Conservation (phyloP, 2,888 invertebrate genomes). For the Eupsilia transversa region DNA sequence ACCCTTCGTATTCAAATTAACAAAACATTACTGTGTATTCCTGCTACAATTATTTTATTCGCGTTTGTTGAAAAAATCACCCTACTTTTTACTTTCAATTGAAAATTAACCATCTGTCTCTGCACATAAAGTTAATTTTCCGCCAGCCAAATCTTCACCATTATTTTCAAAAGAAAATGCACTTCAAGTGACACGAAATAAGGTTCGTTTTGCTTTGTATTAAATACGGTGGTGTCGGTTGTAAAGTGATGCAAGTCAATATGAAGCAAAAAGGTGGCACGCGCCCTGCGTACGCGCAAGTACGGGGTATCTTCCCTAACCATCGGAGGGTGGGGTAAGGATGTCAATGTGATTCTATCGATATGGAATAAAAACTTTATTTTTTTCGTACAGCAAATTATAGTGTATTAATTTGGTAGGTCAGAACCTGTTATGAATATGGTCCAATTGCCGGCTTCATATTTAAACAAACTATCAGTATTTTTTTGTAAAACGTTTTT, state of each 20-base stretch:
- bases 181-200: neutral
- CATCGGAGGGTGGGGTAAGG: constrained; percentile 83
- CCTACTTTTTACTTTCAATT: constrained; percentile 28
- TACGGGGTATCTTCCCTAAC: constrained; percentile 86
- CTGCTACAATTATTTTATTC: constrained; percentile 85
- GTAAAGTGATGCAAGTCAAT: constrained; percentile 82
- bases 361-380: constrained; percentile 10
- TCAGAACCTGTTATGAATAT: no score
- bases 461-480: no score
- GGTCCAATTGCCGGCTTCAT: neutral
- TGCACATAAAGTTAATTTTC: constrained; percentile 35
- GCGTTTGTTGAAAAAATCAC: constrained; percentile 69
- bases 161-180: constrained; percentile 46
- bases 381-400: neutral
- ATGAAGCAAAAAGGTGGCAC: constrained; percentile 89
- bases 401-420: neutral
- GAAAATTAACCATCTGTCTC: rapidly evolving
- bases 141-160: constrained; percentile 31
- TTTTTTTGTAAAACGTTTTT: no score
- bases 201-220: neutral
- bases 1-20: constrained; percentile 89
- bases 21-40: constrained; percentile 89
- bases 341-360: constrained; percentile 61
- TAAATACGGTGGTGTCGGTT: constrained; percentile 66
- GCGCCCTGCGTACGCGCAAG: constrained; percentile 85